Conservation (phyloP, 2,797 vertebrate species). For the Enteromius paludinosus region DNA sequence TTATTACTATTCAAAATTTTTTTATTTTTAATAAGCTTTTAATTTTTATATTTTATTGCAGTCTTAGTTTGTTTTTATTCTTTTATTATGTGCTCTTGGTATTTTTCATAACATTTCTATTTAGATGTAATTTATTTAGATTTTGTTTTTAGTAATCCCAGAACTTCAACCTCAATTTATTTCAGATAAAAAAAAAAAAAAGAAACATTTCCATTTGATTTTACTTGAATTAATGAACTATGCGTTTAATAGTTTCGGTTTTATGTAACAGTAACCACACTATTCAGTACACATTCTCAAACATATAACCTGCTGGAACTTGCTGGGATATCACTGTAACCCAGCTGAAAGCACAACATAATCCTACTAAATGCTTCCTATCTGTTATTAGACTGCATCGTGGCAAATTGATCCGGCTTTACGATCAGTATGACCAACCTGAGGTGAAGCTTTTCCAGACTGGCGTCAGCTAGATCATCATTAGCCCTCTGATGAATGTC, state of each 20-base stretch:
- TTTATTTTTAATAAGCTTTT: not conserved
- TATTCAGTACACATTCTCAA: not conserved
- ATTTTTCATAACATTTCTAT: not conserved
- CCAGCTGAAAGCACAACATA: not conserved
- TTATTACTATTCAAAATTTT: not conserved
- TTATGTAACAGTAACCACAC: not conserved
- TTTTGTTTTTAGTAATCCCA: not conserved
- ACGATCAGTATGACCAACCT: slow-evolving; percentile 76
- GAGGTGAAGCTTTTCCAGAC: slow-evolving; percentile 97
- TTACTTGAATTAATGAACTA: not conserved
- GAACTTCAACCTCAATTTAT: not conserved
- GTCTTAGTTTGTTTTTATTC: not conserved
- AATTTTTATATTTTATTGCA: not conserved
- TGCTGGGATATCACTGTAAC: not conserved
- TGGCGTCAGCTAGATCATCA: slow-evolving; percentile 96
- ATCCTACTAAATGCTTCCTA: not conserved
- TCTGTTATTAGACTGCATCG: not conserved
- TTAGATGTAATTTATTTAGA: not conserved
- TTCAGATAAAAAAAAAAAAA: too few relatives aligned
- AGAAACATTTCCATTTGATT: not conserved
- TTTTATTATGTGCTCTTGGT: not conserved
- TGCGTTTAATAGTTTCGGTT: not conserved
- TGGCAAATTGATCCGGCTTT: not conserved
- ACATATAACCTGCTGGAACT: not conserved
- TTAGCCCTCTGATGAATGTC: slow-evolving; percentile 99